phyloP scores from a whole-genome alignment of 1,140 invertebrate genomes.

The Cataglyphis hispanica region DNA sequence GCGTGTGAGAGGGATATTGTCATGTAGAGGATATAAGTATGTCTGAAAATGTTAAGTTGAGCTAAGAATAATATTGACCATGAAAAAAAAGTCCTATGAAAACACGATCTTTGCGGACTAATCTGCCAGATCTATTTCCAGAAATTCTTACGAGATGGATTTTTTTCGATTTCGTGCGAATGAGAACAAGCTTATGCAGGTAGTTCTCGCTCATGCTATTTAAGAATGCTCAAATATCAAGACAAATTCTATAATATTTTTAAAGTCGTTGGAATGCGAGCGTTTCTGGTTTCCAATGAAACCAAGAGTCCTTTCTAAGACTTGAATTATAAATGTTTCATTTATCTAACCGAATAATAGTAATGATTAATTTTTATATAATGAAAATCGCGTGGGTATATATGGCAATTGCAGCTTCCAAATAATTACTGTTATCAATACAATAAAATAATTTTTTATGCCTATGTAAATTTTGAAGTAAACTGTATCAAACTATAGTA shows the following conservation, averaged over 20 bases:
- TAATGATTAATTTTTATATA: background rate
- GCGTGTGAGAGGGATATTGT: background rate
- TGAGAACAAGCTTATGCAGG: background rate
- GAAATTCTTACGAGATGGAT: background rate
- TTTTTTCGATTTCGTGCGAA: background rate
- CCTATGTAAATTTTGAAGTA: background rate
- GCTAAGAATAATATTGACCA: background rate
- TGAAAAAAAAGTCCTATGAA: conserved; percentile 22
- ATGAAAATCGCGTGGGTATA: background rate
- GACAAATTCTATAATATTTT: background rate
- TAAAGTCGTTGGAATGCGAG: background rate
- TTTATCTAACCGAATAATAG: background rate
- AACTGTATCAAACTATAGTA: background rate
- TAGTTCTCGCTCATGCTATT: background rate
- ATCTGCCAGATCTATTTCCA: conserved; percentile 10
- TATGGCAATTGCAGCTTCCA: background rate
- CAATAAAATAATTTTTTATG: background rate
- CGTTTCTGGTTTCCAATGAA: background rate
- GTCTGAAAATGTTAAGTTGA: background rate
- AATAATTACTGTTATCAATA: background rate
- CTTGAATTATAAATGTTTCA: background rate
- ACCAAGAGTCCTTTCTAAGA: background rate
- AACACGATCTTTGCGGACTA: conserved; percentile 8
- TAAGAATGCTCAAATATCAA: background rate
- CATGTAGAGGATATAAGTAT: background rate